Evolutionary conservation across 2,113 vertebrate genomes (phyloP), one percentile per base, ranked within the genome.

Genomic region (Daphoenositta chrysoptera): DNA sequence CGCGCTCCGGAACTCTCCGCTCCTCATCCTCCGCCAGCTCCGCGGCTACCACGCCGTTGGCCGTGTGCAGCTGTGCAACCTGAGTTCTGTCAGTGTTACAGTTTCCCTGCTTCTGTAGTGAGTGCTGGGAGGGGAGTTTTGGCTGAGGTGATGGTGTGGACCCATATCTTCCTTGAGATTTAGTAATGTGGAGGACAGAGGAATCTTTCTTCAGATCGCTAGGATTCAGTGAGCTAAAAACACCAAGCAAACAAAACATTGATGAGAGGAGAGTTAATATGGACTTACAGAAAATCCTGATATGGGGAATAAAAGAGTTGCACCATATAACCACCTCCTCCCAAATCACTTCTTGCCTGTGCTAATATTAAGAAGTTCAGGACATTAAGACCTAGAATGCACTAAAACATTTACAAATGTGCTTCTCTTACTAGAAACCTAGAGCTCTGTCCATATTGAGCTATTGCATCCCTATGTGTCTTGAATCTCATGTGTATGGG

Each of bases 181-280:
- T 97, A 84, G 97, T 35, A 68, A 92, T 73, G 60, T 85, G 97
- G 42, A 97, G 71, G 87, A 89, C 61, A 42, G 97, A 96, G 75
- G 96, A 54, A 33, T 98, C 97, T 89, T 97, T 98, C 96, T 97
- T 98, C 95, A 96, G 45, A 35, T 98, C 98, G 10, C 56, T 86
- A 35, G 95, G 89, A 93, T 90, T 97, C 88, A 97, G 89, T 0
- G 94, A 15, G 69, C 97, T 98, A 66, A 56, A 97, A 96, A 18
- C 64, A 87, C n/a, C 54, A 73, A 86, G 78, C n/a, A 89, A 96
- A 92, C 11, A 30, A 91, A 68, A 66, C 6, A 31, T 3, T 40
- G 8, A 28, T 37, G 37, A 93, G 30, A 96, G 56, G 87, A 78
- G 69, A 93, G 22, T 51, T 51, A 42, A 73, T 20, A 13, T 1